Evolutionary conservation across 1,140 invertebrate species (phyloP), one percentile per base, ranked within the genome.

Genomic region (Pseudoatta argentina): DNA sequence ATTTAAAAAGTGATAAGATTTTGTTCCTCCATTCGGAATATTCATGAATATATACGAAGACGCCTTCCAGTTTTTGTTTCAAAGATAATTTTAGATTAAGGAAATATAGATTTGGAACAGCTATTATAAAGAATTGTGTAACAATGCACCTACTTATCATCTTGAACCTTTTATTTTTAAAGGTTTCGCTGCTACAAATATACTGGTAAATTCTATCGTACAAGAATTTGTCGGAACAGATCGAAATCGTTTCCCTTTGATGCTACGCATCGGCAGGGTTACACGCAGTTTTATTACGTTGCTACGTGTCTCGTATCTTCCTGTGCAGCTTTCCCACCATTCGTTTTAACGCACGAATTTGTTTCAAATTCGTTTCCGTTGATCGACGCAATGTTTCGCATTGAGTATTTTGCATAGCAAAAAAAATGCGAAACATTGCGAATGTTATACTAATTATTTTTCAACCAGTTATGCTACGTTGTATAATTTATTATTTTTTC

Each of bases 161-260:
- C 18, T 4, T 8, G n/a, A n/a, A 3, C 2, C 6, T 82, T 72
- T 72, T 21, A 72, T 82, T 72, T 59, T 59, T 44, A 44, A 63
- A 61, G 39, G n/a, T 51, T 83, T 79, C 16, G 1, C 34, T 55
- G 16, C 14, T 39, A 18, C 44, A 30, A 63, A 6, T 44, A 66
- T 12, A 16, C 14, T 27, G 30, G 8, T 39, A 55, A 53, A 66
- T 79, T 39, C 30, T 30, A 67, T 21, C 21, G 12, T 7, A 39
- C 14, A 69, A 44, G 27, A 66, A 83, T 73, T 83, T 83, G 69
- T 83, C 39, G 69, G 24, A 24, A 57, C 24, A 83, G 63, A 75
- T 83, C 69, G 79, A 75, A 83, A 83, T 75, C 39, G 69, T 83
- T 82, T 83, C n/a, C 79, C 79, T 83, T 83, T 83, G 79, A 83